Evolutionary conservation across 2,113 vertebrate genomes (phyloP).

Genomic region (Dromaius novaehollandiae): DNA sequence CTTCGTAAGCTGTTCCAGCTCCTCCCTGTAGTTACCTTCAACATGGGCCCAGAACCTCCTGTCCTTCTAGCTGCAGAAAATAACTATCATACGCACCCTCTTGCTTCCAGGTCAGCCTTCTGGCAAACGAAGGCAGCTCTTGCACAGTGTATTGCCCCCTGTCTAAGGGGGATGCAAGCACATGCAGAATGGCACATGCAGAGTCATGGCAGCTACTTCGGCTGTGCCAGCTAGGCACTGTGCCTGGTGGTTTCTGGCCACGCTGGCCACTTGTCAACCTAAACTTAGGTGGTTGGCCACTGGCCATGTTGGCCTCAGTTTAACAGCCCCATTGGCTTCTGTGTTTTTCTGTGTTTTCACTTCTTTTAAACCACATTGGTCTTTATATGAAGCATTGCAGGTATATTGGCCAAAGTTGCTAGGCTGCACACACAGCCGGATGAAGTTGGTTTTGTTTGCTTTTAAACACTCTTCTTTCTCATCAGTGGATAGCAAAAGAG

Average conservation of each 20-base stretch:
- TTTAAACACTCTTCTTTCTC: neutral
- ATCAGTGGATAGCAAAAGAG: neutral
- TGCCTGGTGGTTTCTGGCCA: neutral
- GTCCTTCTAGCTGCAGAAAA: neutral
- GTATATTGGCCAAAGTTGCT: neutral
- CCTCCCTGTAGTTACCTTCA: neutral
- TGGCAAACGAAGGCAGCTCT: accelerated
- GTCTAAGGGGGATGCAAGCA: neutral
- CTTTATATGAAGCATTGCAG: neutral
- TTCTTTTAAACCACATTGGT: neutral
- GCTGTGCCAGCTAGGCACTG: neutral
- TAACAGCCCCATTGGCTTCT: neutral
- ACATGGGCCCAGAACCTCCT: neutral
- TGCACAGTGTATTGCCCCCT: accelerated
- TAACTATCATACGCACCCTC: neutral
- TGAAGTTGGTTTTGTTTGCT: neutral
- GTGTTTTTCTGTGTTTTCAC: neutral
- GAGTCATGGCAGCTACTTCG: neutral
- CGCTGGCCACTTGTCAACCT: neutral
- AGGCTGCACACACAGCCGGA: neutral
- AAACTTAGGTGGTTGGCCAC: neutral
- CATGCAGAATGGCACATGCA: neutral
- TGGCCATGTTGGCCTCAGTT: neutral
- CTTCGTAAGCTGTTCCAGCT: neutral
- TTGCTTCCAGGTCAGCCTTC: neutral